Conservation (phyloP, 2,888 invertebrate genomes). For the Temnothorax rugatulus region DNA sequence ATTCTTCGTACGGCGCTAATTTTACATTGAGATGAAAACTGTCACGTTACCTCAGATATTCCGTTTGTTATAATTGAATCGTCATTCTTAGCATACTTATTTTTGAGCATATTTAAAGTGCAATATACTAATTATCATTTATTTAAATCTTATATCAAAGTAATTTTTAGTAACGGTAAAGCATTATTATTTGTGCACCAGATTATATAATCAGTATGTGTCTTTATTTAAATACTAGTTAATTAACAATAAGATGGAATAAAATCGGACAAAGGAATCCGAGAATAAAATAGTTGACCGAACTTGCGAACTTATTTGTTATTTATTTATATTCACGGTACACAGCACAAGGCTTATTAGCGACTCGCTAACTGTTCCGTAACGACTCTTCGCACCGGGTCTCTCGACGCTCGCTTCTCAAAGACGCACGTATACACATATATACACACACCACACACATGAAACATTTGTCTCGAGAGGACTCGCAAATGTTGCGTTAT, state of each 20-base stretch:
- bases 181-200: background rate
- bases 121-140: background rate
- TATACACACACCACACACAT: no score
- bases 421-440: background rate
- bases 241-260: no score
- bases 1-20: background rate
- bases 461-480: no score
- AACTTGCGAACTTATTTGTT: no score
- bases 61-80: background rate
- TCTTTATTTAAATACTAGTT: background rate
- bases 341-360: no score
- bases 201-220: background rate
- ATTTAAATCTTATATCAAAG: background rate
- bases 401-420: background rate
- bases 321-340: no score
- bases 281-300: no score
- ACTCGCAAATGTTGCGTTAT: no score
- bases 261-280: no score
- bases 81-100: background rate
- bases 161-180: background rate
- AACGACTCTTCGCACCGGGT: no score
- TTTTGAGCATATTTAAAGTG: background rate
- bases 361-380: no score
- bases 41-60: background rate
- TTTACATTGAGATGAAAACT: background rate